Conservation (phyloP, 1,140 invertebrate species). For the Trypoxylus dichotomus region DNA sequence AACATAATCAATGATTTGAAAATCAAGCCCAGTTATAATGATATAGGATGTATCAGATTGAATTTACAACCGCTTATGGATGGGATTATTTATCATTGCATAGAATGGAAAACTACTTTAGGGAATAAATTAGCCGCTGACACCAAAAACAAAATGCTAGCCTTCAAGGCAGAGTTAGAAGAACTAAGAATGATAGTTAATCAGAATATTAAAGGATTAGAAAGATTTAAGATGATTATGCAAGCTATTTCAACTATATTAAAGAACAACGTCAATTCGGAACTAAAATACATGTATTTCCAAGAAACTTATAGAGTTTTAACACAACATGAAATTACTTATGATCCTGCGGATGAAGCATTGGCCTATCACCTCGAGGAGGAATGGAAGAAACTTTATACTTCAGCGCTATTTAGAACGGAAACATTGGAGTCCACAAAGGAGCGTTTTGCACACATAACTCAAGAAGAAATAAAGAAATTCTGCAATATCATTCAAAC, state of each 20-base stretch:
- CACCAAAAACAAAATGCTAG: slow-evolving; percentile 64
- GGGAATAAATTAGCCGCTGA: slow-evolving; percentile 63
- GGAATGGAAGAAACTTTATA: slow-evolving; percentile 69
- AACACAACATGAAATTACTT: slow-evolving; percentile 49
- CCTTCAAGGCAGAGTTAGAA: slow-evolving; percentile 63
- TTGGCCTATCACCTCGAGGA: slow-evolving; percentile 64
- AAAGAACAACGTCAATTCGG: slow-evolving; percentile 71
- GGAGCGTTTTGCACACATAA: slow-evolving; percentile 78
- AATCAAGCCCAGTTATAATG: slow-evolving; percentile 60
- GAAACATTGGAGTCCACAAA: slow-evolving; percentile 72
- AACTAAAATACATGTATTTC: slow-evolving; percentile 70
- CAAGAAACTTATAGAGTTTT: slow-evolving; percentile 58
- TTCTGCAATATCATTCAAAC: slow-evolving; percentile 67
- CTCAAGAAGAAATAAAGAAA: slow-evolving; percentile 68
- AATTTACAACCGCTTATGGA: slow-evolving; percentile 67
- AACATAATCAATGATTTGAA: slow-evolving; percentile 73
- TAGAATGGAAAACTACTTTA: slow-evolving; percentile 70
- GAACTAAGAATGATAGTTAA: slow-evolving; percentile 64
- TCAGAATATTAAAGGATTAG: slow-evolving; percentile 71
- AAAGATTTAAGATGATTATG: slow-evolving; percentile 83
- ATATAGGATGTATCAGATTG: slow-evolving; percentile 65
- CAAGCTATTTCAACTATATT: slow-evolving; percentile 76
- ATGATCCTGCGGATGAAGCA: slow-evolving; percentile 57
- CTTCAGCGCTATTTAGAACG: slow-evolving; percentile 66
- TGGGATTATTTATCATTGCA: slow-evolving; percentile 66